Conservation (phyloP, 1,140 invertebrate genomes). For the Lepidurus arcticus region DNA sequence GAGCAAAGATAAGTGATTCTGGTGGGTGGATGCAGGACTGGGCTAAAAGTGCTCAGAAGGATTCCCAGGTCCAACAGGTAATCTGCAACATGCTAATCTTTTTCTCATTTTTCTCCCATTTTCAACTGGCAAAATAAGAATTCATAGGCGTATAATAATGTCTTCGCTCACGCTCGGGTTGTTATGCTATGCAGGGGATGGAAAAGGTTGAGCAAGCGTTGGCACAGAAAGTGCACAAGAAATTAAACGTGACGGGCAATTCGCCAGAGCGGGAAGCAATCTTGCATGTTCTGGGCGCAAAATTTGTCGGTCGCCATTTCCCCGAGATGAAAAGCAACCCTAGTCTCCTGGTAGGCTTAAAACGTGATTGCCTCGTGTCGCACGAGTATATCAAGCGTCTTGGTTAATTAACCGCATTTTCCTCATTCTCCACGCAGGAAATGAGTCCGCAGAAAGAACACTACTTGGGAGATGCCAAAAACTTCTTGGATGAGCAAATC, state of each 20-base stretch:
- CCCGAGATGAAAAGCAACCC: background rate
- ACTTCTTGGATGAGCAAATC: background rate
- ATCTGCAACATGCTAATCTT: background rate
- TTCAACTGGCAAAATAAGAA: background rate
- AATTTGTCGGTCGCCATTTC: constrained; percentile 14
- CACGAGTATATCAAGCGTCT: background rate
- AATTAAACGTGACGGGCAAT: constrained; percentile 18
- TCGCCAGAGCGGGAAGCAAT: constrained; percentile 17
- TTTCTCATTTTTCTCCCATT: background rate
- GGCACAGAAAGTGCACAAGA: background rate
- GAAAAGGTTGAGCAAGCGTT: background rate
- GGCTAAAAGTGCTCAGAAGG: background rate
- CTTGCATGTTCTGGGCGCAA: background rate
- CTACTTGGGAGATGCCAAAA: background rate
- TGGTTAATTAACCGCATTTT: background rate
- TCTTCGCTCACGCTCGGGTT: background rate
- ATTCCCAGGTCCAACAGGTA: background rate
- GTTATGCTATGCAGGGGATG: background rate
- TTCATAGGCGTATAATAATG: too few species aligned
- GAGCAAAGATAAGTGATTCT: background rate
- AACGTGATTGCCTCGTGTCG: background rate
- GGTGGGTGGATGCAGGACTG: background rate
- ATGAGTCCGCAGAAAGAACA: constrained; percentile 2
- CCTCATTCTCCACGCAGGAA: background rate
- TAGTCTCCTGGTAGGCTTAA: background rate